phyloP scores from a whole-genome alignment of 2,888 invertebrate genomes.

The Melitaea athalia region DNA sequence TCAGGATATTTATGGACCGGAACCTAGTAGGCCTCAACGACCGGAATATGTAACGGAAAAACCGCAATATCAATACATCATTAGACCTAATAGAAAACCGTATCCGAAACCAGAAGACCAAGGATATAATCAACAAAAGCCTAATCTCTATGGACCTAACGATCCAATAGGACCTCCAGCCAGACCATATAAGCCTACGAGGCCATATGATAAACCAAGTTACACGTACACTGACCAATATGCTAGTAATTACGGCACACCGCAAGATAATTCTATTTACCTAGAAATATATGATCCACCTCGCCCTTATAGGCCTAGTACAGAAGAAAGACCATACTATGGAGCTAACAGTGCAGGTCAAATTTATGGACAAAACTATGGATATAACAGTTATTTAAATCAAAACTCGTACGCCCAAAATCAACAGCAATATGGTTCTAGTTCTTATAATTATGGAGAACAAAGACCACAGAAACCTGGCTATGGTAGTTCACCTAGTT shows the following conservation, averaged over 20 bases:
- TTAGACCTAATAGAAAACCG: slow-evolving; percentile 66
- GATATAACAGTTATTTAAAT: slow-evolving; percentile 35
- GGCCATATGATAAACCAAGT: slow-evolving; percentile 51
- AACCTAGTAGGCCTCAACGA: slow-evolving; percentile 47
- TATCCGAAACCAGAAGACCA: slow-evolving; percentile 41
- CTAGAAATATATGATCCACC: slow-evolving; percentile 72
- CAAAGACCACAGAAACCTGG: slow-evolving; percentile 39
- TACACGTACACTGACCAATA: slow-evolving; percentile 62
- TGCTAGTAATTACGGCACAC: slow-evolving; percentile 61
- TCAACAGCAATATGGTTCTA: slow-evolving; percentile 35
- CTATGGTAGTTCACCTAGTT: slow-evolving; percentile 23
- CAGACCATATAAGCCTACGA: slow-evolving; percentile 52
- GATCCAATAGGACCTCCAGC: slow-evolving; percentile 48
- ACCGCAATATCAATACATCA: slow-evolving; percentile 65
- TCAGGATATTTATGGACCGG: slow-evolving; percentile 51
- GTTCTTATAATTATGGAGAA: slow-evolving; percentile 27
- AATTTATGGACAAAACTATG: slow-evolving; percentile 38
- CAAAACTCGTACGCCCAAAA: slow-evolving; percentile 36
- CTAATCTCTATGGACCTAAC: slow-evolving; percentile 43
- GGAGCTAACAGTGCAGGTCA: slow-evolving; percentile 39
- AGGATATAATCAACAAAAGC: slow-evolving; percentile 45
- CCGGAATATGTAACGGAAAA: slow-evolving; percentile 51
- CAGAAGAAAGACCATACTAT: slow-evolving; percentile 51
- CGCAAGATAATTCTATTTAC: slow-evolving; percentile 64
- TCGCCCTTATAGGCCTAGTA: slow-evolving; percentile 60